Percentiles rank a stretch among this genome's conserved stretches.
phyloP scores from a whole-genome alignment of 2,888 invertebrate species.

The Amitus sp. region DNA sequence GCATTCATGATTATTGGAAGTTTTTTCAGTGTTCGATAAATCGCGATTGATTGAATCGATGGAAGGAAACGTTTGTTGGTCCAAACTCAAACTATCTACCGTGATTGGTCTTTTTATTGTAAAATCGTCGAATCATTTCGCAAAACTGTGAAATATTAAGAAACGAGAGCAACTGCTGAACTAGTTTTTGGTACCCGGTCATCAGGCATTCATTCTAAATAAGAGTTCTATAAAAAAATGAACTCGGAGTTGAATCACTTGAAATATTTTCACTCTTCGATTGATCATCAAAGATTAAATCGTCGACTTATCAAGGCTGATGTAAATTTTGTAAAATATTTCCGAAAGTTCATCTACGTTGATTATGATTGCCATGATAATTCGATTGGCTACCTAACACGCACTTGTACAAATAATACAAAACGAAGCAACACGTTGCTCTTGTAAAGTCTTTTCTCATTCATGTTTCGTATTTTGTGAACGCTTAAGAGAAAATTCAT shows the following conservation, averaged over 20 bases:
- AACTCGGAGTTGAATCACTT: neutral
- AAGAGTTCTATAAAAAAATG: neutral
- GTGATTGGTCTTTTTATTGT: conserved; percentile 32
- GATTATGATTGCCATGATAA: neutral
- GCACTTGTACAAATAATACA: conserved; percentile 17
- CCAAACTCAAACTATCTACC: conserved; percentile 42
- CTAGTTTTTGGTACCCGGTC: conserved; percentile 1
- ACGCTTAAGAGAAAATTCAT: too few relatives aligned
- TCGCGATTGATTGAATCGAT: too few relatives aligned
- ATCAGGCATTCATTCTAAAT: conserved; percentile 1
- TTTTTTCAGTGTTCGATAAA: too few relatives aligned
- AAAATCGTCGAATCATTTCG: too few relatives aligned
- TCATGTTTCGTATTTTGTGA: too few relatives aligned
- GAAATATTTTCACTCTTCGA: too few relatives aligned
- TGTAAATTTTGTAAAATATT: neutral
- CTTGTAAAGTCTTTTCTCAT: conserved; percentile 8
- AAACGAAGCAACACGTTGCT: conserved; percentile 21
- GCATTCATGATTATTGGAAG: too few relatives aligned
- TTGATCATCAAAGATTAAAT: neutral
- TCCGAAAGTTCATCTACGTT: neutral
- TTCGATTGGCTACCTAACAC: conserved; percentile 8
- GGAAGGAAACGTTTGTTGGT: conserved; percentile 44
- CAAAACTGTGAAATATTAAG: neutral
- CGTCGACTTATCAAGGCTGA: neutral
- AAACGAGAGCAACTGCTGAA: neutral